Base-by-base conservation (phyloP, 2,888 invertebrate species). In the Lasioglossum oenotherae region DNA sequence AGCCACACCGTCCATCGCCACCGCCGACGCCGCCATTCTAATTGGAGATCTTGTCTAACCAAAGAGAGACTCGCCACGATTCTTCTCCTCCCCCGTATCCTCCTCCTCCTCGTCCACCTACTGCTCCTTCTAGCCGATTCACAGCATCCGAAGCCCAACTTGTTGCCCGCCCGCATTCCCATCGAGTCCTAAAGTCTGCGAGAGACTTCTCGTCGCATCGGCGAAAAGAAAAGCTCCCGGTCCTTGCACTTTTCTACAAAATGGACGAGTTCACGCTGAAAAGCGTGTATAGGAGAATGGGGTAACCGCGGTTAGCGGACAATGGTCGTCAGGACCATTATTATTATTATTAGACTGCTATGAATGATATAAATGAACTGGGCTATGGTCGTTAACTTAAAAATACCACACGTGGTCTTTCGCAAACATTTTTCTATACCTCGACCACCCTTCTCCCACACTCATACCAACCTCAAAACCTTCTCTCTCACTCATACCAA, bases 91-190 rank as follows among this genome's bases (percentile, higher is more conserved):
- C 53, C n/a, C 23, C 8, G 2, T 8, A 19, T 53, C 23, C 53
- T 53, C 23, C 49, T 2, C 16, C 35, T 53, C 23, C 16, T 53
- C 19, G 8, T 53, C n/a, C 53, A 10, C 4, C 53, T n/a, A 23
- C n/a, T 10, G 53, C 57, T 57, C n/a, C 57, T 57, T 12, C 23
- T 1, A 53, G 74, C 74, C n/a, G 41, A 53, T 81, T 46, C 72
- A 49, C n/a, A 23, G 19, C 41, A 38, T 27, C 72, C 46, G 4
- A 12, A 64, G 16, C 35, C 27, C 82, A 80, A 83, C 82, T 83
- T 83, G 82, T 83, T 83, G 82, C 83, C 75, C 6, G 64, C 44
- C 38, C 41, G 53, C 69, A 69, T 69, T 69, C 19, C 19, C 19
- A 16, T 6, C 35, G 35, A 69, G 69, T 69, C 69, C 35, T 69